Evolutionary conservation across 2,113 vertebrate genomes (phyloP).

Genomic region (Tragelaphus scriptus): DNA sequence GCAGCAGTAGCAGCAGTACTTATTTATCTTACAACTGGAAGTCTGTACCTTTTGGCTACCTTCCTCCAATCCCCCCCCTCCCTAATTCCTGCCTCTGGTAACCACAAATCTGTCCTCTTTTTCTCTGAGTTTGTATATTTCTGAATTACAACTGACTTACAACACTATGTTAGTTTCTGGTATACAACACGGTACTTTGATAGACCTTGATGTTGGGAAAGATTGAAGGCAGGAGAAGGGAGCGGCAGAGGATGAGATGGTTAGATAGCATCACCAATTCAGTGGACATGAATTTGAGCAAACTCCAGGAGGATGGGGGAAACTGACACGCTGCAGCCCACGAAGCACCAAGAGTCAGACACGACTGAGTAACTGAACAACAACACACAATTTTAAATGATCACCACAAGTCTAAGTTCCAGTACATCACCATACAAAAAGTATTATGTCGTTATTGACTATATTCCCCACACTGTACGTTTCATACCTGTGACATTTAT

Average conservation of each 20-base stretch:
- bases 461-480: not conserved
- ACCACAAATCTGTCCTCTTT: not conserved
- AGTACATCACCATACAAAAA: not conserved
- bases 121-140: not conserved
- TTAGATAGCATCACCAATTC: not conserved
- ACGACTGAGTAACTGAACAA: not conserved
- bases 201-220: not conserved
- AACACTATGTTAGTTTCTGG: not conserved
- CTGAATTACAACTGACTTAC: not conserved
- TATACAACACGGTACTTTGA: not conserved
- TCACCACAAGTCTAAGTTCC: not conserved
- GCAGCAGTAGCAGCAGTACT: not conserved
- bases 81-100: not conserved
- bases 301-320: fast-evolving
- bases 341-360: not conserved
- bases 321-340: not conserved
- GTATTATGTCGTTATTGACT: not conserved
- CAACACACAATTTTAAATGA: not conserved
- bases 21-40: not conserved
- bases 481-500: not conserved
- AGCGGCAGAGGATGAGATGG: not conserved
- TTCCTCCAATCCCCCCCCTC: not conserved
- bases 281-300: not conserved
- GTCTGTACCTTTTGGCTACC: not conserved
- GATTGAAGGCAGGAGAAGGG: not conserved